Base-by-base conservation (phyloP, 2,888 invertebrate species). In the Automeris io region DNA sequence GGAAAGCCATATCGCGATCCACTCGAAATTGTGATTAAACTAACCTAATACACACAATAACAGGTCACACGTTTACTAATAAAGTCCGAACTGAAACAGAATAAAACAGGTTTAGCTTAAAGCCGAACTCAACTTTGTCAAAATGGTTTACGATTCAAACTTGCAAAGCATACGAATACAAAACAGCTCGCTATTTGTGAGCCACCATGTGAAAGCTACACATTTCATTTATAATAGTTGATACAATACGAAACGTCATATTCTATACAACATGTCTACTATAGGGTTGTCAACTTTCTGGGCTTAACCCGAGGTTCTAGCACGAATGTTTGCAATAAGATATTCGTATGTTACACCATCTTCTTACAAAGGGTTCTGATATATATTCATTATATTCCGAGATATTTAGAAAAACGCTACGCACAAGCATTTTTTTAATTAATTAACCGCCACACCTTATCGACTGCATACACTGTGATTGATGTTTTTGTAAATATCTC, bases 21-120 rank as follows among this genome's bases (percentile, higher is more conserved):
- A 82, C 82, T 83, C 83, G 74, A 79, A 85, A 83, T 83, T 82
- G 83, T 86, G 85, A 86, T 85, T 85, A 85, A 85, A 79, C 73
- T 78, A 82, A 77, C 82, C 82, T 79, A 83, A 85, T 83, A 82
- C 82, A 85, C 81, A 85, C 83, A 85, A 81, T 81, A 83, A 85
- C 85, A 81, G 82, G 82, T 82, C 85, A 81, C 75, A 76, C 82
- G 73, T 71, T 79, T 80, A 75, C 82, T 73, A 69, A 77, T 54
- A 46, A 48, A 49, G 46, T 49, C 37, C 40, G 39, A 57, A 61
- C 52, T 49, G 57, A 70, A 71, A 63, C 61, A 62, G 56, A 35
- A 24, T 13, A 37, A 18, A 23, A 18, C 3, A 8, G 18, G 3
- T 16, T 22, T 23, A 7, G 11, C 8, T 5, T 1, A 29, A 40